Conservation (phyloP, 2,888 invertebrate species). For the Tiliacea aurago region DNA sequence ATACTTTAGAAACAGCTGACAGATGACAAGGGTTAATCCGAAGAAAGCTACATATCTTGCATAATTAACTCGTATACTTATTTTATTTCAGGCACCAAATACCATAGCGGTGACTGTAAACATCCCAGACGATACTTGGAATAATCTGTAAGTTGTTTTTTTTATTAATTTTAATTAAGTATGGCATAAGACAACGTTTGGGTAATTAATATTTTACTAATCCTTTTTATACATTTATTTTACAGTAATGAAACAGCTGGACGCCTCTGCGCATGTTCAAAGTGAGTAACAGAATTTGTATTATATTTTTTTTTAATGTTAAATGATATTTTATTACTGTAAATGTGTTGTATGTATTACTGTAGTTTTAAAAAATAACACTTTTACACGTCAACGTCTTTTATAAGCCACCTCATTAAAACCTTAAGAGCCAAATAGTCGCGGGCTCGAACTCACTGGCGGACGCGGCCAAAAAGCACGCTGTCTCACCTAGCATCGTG, state of each 20-base stretch:
- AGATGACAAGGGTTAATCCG: neutral
- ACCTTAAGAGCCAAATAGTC: no score
- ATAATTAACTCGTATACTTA: neutral
- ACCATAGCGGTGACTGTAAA: neutral
- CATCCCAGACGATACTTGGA: neutral
- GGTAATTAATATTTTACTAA: neutral
- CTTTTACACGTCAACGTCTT: neutral
- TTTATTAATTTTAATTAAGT: neutral
- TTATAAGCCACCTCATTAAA: neutral
- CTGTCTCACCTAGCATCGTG: no score
- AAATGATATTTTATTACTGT: neutral
- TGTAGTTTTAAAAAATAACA: neutral
- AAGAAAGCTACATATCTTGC: neutral
- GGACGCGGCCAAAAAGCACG: no score
- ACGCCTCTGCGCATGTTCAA: neutral
- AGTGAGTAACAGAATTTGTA: constrained; percentile 5
- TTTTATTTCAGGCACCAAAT: constrained; percentile 28
- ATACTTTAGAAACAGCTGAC: neutral
- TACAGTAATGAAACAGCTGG: neutral
- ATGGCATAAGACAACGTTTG: neutral
- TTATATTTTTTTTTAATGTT: neutral
- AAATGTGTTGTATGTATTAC: no score
- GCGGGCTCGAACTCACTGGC: no score
- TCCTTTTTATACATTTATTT: neutral
- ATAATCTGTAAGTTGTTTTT: neutral